Evolutionary conservation across 2,888 invertebrate species (phyloP), one percentile per base, ranked within the genome.

Genomic region (Hololepta plana): DNA sequence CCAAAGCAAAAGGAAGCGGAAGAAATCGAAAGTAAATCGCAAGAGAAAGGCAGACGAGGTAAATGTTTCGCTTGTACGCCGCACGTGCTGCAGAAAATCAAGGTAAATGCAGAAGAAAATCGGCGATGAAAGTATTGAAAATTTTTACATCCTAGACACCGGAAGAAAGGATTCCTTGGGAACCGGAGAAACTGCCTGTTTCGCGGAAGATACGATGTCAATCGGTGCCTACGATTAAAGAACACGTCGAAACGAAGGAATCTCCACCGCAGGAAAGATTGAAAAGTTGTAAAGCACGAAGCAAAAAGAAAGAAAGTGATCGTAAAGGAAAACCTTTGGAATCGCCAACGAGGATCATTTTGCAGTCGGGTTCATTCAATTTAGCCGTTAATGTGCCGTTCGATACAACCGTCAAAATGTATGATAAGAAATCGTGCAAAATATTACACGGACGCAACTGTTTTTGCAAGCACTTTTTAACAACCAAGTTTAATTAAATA

Each of bases 141-240:
- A 14, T 5, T 6, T 25, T 12, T 23, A 17, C 20, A 12, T 26
- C 29, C 20, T 24, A 51, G 49, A 45, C 53, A 32, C 50, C 53
- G 6, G 55, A 56, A 37, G 52, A 52, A 29, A 38, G 55, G 30
- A 40, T 57, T 2, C 55, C 55, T 6, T 57, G 55, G 55, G 49
- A 51, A 31, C 49, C 51, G 5, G 41, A 45, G 15, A 50, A 46
- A 31, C 42, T 37, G n/a, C 35, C 44, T 20, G 33, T 46, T 3
- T 35, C 39, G 19, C 24, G 33, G 12, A 34, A 33, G 24, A 21
- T 15, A 30, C 38, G 47, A 6, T 46, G 47, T 23, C 42, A 41
- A 38, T 49, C 47, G 14, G 45, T 48, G 9, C 46, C 46, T 14
- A 7, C 5, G 6, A 23, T 5, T 10, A 11, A 23, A 23, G 4